phyloP scores from a whole-genome alignment of 2,113 vertebrate genomes.

The Mus pahari region DNA sequence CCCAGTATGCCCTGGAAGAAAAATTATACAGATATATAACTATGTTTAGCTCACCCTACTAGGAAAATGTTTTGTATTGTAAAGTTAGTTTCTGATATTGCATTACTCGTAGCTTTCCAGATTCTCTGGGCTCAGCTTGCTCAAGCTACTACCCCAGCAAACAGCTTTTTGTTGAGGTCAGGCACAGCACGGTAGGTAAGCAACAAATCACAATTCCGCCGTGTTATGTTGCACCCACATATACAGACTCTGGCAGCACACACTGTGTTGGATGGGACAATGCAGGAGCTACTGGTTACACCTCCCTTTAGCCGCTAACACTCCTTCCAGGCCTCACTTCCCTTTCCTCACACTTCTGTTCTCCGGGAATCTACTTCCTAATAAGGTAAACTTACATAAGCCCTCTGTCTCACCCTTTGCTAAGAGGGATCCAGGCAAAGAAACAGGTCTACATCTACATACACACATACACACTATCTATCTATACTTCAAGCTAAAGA shows the following conservation, averaged over 20 bases:
- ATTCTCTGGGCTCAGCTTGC: conserved; percentile 5
- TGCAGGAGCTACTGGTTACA: background rate
- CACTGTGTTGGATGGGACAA: background rate
- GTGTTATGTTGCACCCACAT: background rate
- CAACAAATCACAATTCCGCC: background rate
- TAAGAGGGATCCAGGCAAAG: background rate
- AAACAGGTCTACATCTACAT: background rate
- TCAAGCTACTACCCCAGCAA: background rate
- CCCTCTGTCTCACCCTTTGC: background rate
- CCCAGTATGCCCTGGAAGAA: background rate
- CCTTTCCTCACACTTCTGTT: background rate
- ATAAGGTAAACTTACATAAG: background rate
- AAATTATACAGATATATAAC: background rate
- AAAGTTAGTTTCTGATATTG: background rate
- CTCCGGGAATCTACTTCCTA: conserved; percentile 8
- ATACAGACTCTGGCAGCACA: background rate
- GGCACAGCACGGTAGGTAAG: background rate
- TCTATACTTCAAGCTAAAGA: background rate
- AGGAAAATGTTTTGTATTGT: background rate
- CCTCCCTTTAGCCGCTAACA: background rate
- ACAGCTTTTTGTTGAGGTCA: background rate
- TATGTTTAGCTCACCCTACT: background rate
- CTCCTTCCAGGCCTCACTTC: background rate
- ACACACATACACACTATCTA: too few species aligned
- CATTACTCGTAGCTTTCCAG: background rate